phyloP scores from a whole-genome alignment of 2,113 vertebrate species.

The Microcebus griseorufus region DNA sequence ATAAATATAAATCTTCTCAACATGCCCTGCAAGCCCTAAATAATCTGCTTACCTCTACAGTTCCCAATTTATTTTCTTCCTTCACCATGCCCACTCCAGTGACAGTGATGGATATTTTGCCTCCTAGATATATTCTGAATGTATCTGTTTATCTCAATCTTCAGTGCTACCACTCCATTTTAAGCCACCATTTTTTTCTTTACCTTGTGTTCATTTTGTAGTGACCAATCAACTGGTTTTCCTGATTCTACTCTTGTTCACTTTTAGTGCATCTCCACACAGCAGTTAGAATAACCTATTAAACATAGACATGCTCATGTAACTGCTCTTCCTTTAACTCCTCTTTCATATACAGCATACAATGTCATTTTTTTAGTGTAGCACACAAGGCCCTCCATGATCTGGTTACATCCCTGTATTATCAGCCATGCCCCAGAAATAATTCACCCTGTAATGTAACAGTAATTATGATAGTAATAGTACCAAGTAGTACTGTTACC shows the following conservation, averaged over 20 bases:
- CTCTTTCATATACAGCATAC: neutral
- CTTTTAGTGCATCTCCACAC: neutral
- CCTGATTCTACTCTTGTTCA: neutral
- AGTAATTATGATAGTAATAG: constrained; percentile 10
- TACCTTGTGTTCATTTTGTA: neutral
- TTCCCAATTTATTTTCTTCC: neutral
- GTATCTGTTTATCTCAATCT: neutral
- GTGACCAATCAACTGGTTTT: constrained; percentile 9
- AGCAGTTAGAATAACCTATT: neutral
- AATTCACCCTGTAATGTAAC: neutral
- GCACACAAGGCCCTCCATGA: neutral
- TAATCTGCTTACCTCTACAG: neutral
- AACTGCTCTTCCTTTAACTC: neutral
- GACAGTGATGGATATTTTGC: constrained; percentile 26
- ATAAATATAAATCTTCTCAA: constrained; percentile 37
- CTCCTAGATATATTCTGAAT: neutral
- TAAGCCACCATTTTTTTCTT: constrained; percentile 21
- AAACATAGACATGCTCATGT: neutral
- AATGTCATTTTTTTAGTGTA: neutral
- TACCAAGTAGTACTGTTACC: neutral
- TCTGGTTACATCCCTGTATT: neutral
- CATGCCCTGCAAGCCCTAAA: neutral
- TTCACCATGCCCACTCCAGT: neutral
- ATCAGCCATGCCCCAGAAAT: neutral
- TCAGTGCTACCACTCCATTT: neutral